A percentile compares a stretch with the other conserved stretches of the same genome.
These are phyloP conservation scores for Thunnus maccoyii DNA, from an alignment of 2,113 vertebrate species.

Conservation along the genomic window DNA sequence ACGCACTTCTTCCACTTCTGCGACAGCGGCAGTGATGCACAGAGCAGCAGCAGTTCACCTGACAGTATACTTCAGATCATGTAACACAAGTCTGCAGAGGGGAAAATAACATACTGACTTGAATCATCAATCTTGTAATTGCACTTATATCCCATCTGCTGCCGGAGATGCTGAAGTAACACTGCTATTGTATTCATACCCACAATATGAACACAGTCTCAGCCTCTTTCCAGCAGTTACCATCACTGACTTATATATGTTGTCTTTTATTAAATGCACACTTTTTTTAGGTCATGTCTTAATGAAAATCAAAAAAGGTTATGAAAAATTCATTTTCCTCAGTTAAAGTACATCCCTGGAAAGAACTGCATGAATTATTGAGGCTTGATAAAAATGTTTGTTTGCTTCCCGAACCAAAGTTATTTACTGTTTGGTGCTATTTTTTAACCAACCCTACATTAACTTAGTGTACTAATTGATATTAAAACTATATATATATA, in stretches of 20 bases:
- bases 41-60: background rate
- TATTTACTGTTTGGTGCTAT: constrained; percentile 19
- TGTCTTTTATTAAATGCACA: constrained; percentile 9
- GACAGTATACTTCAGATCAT: background rate
- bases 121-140: background rate
- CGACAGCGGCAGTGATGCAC: background rate
- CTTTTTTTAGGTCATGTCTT: constrained; percentile 27
- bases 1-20: background rate
- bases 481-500: too few species aligned
- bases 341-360: constrained; percentile 46
- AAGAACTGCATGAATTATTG: constrained; percentile 66
- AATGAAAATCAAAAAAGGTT: constrained; percentile 32
- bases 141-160: background rate
- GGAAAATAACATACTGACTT: background rate
- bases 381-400: constrained; percentile 64
- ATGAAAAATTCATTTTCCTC: constrained; percentile 65
- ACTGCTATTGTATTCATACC: background rate
- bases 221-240: constrained; percentile 5
- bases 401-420: constrained; percentile 37
- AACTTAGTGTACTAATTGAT: too few species aligned
- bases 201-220: background rate
- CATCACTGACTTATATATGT: background rate
- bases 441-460: background rate
- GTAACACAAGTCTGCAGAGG: background rate
- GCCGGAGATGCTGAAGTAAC: background rate